A percentile compares a stretch with the other conserved stretches of the same genome.
Evolutionary conservation across 2,797 vertebrate species (phyloP).

Genomic region (Neosalanx taihuensis): DNA sequence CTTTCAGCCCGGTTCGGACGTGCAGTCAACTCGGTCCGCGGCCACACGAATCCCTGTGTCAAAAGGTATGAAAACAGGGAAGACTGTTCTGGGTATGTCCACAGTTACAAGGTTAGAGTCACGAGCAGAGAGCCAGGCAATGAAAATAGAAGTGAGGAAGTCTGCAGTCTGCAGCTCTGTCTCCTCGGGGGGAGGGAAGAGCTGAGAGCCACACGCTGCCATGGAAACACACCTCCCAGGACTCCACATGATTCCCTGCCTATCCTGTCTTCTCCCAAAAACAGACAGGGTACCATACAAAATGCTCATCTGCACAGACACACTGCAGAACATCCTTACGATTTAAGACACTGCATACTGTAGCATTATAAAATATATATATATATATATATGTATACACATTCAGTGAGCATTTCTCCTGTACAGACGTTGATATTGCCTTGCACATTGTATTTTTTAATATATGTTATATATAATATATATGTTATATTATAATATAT

Average conservation of each 20-base stretch:
- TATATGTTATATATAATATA: too few relatives aligned
- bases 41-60: conserved; percentile 90
- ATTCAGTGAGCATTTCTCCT: neutral
- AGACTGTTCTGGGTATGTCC: conserved; percentile 82
- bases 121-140: conserved; percentile 86
- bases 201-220: conserved; percentile 75
- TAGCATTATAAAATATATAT: neutral
- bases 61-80: conserved; percentile 91
- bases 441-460: neutral
- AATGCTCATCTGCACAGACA: neutral
- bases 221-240: conserved; percentile 50
- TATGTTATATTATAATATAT: too few relatives aligned
- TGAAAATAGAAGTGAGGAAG: conserved; percentile 98
- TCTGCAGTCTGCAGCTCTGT: conserved; percentile 76
- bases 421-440: neutral
- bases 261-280: conserved; percentile 20
- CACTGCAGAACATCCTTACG: too few relatives aligned
- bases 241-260: conserved; percentile 15
- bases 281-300: conserved; percentile 1
- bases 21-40: conserved; percentile 78
- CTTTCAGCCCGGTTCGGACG: conserved; percentile 78
- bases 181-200: conserved; percentile 79
- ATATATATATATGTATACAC: neutral
- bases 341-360: too few relatives aligned
- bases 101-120: conserved; percentile 86